Conservation (phyloP, 2,113 vertebrate species). For the Saimiri boliviensis region DNA sequence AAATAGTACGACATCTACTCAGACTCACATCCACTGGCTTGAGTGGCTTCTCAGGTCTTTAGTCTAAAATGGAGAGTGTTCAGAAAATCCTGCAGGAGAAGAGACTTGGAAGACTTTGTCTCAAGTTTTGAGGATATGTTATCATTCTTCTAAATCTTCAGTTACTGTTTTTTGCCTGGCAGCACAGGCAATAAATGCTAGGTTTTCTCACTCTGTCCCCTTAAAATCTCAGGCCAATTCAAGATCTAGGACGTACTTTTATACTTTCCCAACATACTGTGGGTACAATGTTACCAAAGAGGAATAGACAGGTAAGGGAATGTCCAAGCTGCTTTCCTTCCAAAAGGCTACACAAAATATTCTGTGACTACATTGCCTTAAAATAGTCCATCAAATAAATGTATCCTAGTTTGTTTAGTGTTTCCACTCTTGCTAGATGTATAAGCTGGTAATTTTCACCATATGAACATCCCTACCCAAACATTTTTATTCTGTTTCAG, state of each 20-base stretch:
- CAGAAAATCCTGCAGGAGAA: neutral
- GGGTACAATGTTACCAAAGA: neutral
- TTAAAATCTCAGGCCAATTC: too few species aligned
- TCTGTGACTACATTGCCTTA: neutral
- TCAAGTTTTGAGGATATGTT: too few species aligned
- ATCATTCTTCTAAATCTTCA: neutral
- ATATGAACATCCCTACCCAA: rapidly evolving
- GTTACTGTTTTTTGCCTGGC: neutral
- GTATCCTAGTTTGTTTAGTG: neutral
- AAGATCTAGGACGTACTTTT: rapidly evolving
- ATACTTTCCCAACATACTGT: neutral
- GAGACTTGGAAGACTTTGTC: too few species aligned
- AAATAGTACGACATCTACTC: rapidly evolving
- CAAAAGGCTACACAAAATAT: too few species aligned
- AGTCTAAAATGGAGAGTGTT: neutral
- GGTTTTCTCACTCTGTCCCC: rapidly evolving
- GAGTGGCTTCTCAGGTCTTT: neutral
- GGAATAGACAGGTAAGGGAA: too few species aligned
- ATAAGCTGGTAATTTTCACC: neutral
- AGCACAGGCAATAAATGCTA: neutral
- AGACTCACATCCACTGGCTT: neutral
- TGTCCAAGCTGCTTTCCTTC: too few species aligned
- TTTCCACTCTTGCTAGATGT: rapidly evolving
- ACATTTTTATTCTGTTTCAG: neutral
- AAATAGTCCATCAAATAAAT: neutral